These are phyloP conservation scores for Rhinichthys osculus DNA, from an alignment of 2,797 vertebrate species.

Conservation along the genomic window DNA sequence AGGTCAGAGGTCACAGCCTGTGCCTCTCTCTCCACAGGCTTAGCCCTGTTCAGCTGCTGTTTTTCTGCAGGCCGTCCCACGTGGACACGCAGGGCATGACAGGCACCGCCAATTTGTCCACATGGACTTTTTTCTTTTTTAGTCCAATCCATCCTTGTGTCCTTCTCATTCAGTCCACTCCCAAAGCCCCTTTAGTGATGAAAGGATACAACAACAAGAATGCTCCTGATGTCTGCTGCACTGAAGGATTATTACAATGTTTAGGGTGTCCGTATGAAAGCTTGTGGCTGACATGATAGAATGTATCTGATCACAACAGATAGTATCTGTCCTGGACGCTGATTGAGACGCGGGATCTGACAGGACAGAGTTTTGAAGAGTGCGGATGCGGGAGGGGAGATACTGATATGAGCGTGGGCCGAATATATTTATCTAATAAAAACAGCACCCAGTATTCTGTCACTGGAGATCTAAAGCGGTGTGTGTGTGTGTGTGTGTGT, in stretches of 20 bases:
- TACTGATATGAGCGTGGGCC: not conserved
- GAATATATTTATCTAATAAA: not conserved
- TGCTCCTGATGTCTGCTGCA: slow-evolving; percentile 42
- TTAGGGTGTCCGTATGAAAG: slow-evolving; percentile 41
- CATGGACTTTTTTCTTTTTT: slow-evolving; percentile 43
- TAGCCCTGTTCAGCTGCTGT: slow-evolving; percentile 27
- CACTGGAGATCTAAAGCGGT: not conserved
- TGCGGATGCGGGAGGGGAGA: too few species aligned
- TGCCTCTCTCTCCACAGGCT: slow-evolving; percentile 27
- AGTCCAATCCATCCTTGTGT: slow-evolving; percentile 55
- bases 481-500: too few species aligned
- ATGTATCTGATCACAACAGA: not conserved
- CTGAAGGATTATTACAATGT: slow-evolving; percentile 43
- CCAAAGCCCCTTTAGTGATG: slow-evolving; percentile 52
- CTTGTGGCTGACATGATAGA: not conserved
- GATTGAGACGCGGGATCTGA: not conserved
- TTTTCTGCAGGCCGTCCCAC: slow-evolving; percentile 27
- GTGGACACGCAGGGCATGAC: slow-evolving; percentile 3
- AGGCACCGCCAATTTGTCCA: slow-evolving; percentile 46
- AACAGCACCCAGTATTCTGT: not conserved
- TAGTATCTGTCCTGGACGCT: not conserved
- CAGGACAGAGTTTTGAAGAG: too few species aligned
- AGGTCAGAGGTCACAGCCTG: slow-evolving; percentile 33
- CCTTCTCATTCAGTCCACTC: slow-evolving; percentile 42
- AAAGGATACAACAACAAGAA: slow-evolving; percentile 48